These are phyloP conservation scores for Caprella mutica DNA, from an alignment of 2,888 invertebrate genomes.

Conservation along the genomic window DNA sequence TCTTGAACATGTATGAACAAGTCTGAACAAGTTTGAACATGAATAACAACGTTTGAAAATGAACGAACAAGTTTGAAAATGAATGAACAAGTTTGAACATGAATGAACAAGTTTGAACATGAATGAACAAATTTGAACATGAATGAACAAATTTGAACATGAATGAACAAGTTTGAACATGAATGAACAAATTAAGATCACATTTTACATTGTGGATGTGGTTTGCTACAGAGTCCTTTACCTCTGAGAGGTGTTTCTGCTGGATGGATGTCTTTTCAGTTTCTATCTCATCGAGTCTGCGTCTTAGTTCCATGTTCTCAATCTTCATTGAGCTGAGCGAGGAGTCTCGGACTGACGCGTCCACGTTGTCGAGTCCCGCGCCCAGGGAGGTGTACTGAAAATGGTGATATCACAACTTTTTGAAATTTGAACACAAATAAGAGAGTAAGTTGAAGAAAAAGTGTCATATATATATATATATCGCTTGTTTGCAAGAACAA, in stretches of 20 bases:
- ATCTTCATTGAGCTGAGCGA: conserved; percentile 24
- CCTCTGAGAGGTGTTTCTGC: conserved; percentile 31
- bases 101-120: too few species aligned
- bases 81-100: too few species aligned
- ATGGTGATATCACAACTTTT: background rate
- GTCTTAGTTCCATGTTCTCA: conserved; percentile 28
- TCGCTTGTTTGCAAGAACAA: too few species aligned
- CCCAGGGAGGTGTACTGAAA: conserved; percentile 18
- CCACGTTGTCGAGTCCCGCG: background rate
- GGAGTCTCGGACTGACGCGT: conserved; percentile 13
- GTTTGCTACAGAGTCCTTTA: background rate
- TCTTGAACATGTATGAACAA: too few species aligned
- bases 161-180: too few species aligned
- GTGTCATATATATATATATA: background rate
- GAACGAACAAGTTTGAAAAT: too few species aligned
- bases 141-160: too few species aligned
- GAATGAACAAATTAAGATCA: too few species aligned
- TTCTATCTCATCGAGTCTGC: conserved; percentile 28
- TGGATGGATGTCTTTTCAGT: conserved; percentile 23
- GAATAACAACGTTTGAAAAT: too few species aligned
- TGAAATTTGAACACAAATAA: background rate
- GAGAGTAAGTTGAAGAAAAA: background rate
- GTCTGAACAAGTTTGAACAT: too few species aligned
- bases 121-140: too few species aligned
- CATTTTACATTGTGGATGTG: background rate